Evolutionary conservation across 1,140 invertebrate species (phyloP), one percentile per base, ranked within the genome.

Genomic region (Eupristina koningsbergeri): DNA sequence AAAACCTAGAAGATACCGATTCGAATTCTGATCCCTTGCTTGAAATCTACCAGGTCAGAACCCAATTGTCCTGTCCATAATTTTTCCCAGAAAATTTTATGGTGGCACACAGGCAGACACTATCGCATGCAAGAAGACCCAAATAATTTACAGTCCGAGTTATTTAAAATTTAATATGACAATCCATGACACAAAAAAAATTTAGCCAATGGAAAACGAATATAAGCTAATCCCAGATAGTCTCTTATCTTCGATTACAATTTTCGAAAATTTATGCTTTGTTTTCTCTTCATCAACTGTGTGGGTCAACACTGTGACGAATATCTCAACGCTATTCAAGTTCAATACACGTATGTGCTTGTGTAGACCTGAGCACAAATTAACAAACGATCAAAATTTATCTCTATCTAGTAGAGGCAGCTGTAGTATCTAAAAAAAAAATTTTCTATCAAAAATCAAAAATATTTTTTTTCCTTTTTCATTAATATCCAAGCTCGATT

Each of bases 21-120:
- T 2, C 34, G 8, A 36, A 71, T 41, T 71, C 67, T 31, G 36
- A 41, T 71, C 36, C 67, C 53, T 58, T 22, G 53, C 26, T 58
- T 22, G 53, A 58, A 58, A 58, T 58, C 53, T 19, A 71, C 2
- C 50, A 77, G 75, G 75, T 77, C 50, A 64, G 11, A 29, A 0
- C 7, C 11, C 26, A 41, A 31, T 74, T 31, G 41, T 26, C 22
- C 13, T 58, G 19, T 22, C 1, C 26, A 26, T 3, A 22, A 22
- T 22, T 19, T 19, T 78, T 64, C 58, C 50, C 31, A 26, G 76
- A 78, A 78, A 31, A 17, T 45, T 78, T 78, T 78, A 78, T 8
- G 36, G 58, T 9, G 19, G 58, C 53, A 19, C 53, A 3, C n/a
- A n/a, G n/a, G 53, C 22, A 13, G 22, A 26, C 7, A 19, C 1